Conservation (phyloP, 2,797 vertebrate species). For the Tapera naevia region DNA sequence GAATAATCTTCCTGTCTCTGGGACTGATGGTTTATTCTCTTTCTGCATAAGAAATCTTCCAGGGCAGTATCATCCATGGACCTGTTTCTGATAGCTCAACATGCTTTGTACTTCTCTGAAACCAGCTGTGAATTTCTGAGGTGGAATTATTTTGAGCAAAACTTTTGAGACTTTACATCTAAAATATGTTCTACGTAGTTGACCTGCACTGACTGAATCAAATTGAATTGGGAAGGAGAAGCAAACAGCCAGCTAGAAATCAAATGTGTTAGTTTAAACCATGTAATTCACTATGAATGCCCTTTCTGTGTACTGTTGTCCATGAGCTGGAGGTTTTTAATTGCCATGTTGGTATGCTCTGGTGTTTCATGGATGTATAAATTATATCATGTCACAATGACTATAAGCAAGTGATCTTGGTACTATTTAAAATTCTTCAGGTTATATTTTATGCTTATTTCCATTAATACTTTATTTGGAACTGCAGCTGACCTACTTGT, state of each 20-base stretch:
- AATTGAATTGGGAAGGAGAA: neutral
- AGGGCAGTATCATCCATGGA: neutral
- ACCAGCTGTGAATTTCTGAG: neutral
- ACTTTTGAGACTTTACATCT: neutral
- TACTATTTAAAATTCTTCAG: neutral
- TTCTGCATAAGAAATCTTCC: neutral
- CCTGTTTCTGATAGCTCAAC: neutral
- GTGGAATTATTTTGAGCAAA: neutral
- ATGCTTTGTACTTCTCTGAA: neutral
- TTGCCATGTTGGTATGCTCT: neutral
- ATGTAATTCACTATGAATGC: neutral
- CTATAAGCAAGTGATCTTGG: neutral
- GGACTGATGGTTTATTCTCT: neutral
- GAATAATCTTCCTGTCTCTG: neutral
- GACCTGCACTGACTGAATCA: neutral
- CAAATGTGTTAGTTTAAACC: neutral
- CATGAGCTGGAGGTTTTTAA: neutral
- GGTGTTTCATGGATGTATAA: neutral
- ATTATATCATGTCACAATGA: neutral
- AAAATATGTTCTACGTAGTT: neutral
- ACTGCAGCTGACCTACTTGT: conserved; percentile 43
- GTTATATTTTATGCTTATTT: conserved; percentile 16
- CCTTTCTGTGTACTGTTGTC: neutral
- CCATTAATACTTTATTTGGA: neutral
- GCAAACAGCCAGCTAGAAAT: neutral